Evolutionary conservation across 2,888 invertebrate species (phyloP), one percentile per base, ranked within the genome.

Genomic region (Catocala fraxini): DNA sequence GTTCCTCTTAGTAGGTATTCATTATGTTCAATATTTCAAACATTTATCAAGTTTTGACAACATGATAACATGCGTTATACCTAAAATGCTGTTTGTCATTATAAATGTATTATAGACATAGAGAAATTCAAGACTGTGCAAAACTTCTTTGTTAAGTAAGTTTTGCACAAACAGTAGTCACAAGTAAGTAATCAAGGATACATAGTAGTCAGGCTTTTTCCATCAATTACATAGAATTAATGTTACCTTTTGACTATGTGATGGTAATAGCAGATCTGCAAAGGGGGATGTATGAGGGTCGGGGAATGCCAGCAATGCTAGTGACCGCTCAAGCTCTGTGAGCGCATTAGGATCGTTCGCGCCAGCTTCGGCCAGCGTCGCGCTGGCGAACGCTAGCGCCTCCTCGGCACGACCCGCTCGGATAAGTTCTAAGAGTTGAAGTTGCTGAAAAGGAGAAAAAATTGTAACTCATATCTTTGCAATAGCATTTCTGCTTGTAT

Each of bases 251-350:
- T 99, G 99, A 81, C 99, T 95, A 84, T 99, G 99, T 10, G 99
- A 97, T 11, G 98, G 97, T 79, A 99, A 97, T 64, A 99, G 93
- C 45, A 99, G 95, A 88, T 99, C 99, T 13, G 98, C 97, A 92
- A 99, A 99, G 0, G 99, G 99, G 71, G 99, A 98, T 59, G 96
- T 96, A 76, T 98, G 97, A 0, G 99, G 99, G 83, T 99, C 98
- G 66, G 99, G 99, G 90, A 99, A 99, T 6, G 99, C 99, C 13
- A 99, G 90, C 57, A 99, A 92, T 0, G 99, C 99, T 57, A 99
- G 94, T 0, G 99, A 99, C 65, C 99, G 95, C 89, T 99, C 99
- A 60, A 99, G 91, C 90, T 99, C 99, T 0, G 93, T 92, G 11
- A 96, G 89, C n/a, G 96, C 95, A 45, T 94, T 94, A 48, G 96